These are phyloP conservation scores for Hermaeophaga mercurialis DNA, from an alignment of 2,888 invertebrate species.

Conservation along the genomic window DNA sequence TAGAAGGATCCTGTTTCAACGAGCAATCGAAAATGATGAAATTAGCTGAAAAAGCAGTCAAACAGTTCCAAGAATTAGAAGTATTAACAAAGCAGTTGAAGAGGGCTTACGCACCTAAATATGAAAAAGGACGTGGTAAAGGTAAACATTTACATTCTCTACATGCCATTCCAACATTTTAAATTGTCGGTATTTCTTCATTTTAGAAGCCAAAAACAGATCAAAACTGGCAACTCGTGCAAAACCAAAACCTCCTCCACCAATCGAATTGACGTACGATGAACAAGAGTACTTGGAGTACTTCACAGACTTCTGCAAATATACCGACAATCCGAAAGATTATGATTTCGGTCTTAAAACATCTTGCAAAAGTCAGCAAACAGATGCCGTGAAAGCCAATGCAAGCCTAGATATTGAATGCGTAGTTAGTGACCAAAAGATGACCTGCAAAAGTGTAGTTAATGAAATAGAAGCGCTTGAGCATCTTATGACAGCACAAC, in stretches of 20 bases:
- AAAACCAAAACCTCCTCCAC: slow-evolving; percentile 38
- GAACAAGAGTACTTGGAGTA: slow-evolving; percentile 50
- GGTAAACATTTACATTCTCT: slow-evolving; percentile 22
- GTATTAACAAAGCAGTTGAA: slow-evolving; percentile 59
- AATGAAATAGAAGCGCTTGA: too few relatives aligned
- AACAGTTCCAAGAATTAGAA: slow-evolving; percentile 62
- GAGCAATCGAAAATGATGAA: slow-evolving; percentile 61
- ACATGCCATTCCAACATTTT: neutral
- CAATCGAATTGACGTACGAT: slow-evolving; percentile 43
- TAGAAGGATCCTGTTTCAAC: slow-evolving; percentile 61
- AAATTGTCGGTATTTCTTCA: neutral
- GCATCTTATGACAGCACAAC: too few relatives aligned
- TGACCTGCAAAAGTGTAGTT: too few relatives aligned
- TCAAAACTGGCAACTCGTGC: slow-evolving; percentile 47
- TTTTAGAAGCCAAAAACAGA: slow-evolving; percentile 47
- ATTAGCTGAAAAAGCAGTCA: slow-evolving; percentile 63
- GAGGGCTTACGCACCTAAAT: slow-evolving; percentile 56
- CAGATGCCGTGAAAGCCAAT: too few relatives aligned
- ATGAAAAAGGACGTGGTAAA: slow-evolving; percentile 32
- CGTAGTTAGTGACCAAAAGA: too few relatives aligned
- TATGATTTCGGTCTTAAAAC: too few relatives aligned
- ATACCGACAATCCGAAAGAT: slow-evolving; percentile 42
- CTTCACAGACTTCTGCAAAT: slow-evolving; percentile 50
- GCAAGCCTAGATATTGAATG: too few relatives aligned
- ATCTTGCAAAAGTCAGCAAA: too few relatives aligned